Evolutionary conservation across 2,797 vertebrate genomes (phyloP), one percentile per base, ranked within the genome.

Genomic region (Pygocentrus nattereri): DNA sequence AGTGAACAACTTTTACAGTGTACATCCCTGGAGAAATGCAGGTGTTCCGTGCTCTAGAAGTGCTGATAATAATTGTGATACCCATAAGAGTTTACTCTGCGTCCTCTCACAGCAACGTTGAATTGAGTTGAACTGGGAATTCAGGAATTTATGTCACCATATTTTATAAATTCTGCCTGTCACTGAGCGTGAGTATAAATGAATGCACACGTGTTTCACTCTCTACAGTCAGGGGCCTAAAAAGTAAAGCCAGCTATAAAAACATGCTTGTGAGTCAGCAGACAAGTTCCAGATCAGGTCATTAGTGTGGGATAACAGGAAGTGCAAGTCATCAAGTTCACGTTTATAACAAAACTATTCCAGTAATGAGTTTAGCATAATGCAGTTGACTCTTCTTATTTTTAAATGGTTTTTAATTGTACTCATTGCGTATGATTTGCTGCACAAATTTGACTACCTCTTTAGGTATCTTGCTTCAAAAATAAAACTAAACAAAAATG

Each of bases 221-320:
- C 81, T 67, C 77, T 85, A 25, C 50, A 18, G 16, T 1, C 19
- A 34, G 64, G 21, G 23, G 10, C 23, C 12, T 15, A 25, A 18
- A 59, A 3, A 25, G 2, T 23, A 23, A n/a, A n/a, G n/a, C 38
- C 58, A 61, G 23, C n/a, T 61, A 61, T 27, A 50, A 62, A 10
- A 31, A 18, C 18, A 18, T 34, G 61, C 12, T 44, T 64, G 30
- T 64, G 61, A 34, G 62, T 65, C 62, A 65, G 61, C 15, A 64
- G 5, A 1, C 0, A 4, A 52, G 4, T 54, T 54, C 19, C n/a
- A 38, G 61, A 56, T 41, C 50, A 27, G 62, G 50, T 68, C 49
- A 54, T 65, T 52, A 21, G 61, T 52, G 75, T 77, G 49, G 31
- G 74, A 47, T 4, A 67, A 54, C 62, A 77, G 75, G 75, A 77